A percentile compares a stretch with the other conserved stretches of the same genome.
Evolutionary conservation across 2,797 vertebrate genomes (phyloP).

Genomic region (Pseudochirops cupreus): DNA sequence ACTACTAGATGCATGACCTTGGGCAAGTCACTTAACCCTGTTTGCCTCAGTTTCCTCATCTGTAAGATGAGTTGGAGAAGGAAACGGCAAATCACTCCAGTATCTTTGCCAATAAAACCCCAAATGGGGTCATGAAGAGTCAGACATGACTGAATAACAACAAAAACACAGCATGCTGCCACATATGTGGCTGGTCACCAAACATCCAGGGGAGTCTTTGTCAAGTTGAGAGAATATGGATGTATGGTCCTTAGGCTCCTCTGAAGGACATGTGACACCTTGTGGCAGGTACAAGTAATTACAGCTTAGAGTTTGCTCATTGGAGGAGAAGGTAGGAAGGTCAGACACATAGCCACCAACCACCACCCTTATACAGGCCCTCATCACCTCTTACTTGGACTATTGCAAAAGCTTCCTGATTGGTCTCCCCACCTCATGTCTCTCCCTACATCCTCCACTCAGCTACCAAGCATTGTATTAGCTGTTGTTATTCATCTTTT

Average conservation of each 20-base stretch:
- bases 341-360: not conserved
- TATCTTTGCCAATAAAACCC: not conserved
- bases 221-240: not conserved
- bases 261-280: not conserved
- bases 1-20: not conserved
- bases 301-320: not conserved
- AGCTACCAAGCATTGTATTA: not conserved
- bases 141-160: not conserved
- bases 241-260: not conserved
- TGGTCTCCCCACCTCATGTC: not conserved
- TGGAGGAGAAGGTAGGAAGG: not conserved
- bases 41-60: not conserved
- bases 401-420: not conserved
- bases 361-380: not conserved
- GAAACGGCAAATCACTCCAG: not conserved
- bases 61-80: not conserved
- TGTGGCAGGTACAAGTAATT: not conserved
- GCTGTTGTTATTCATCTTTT: not conserved
- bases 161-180: not conserved
- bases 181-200: not conserved
- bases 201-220: not conserved
- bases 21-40: not conserved
- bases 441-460: not conserved
- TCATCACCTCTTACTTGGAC: not conserved
- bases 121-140: not conserved